Evolutionary conservation across 2,113 vertebrate genomes (phyloP).

Genomic region (Nettapus auritus): DNA sequence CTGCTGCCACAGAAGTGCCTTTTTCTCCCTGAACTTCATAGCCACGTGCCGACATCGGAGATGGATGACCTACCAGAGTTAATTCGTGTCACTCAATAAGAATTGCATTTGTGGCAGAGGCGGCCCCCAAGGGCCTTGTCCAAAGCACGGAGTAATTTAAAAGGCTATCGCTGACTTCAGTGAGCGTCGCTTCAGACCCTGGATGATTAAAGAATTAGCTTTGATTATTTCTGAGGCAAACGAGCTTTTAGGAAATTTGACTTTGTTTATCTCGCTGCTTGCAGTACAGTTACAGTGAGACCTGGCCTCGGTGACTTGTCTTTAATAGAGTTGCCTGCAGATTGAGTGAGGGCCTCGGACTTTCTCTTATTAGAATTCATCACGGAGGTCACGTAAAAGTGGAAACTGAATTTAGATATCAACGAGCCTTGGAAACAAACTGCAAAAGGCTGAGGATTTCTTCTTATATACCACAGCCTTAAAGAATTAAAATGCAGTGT

Average conservation of each 20-base stretch:
- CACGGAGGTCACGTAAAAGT: not conserved
- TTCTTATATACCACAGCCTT: not conserved
- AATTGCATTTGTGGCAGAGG: not conserved
- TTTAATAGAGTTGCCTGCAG: not conserved
- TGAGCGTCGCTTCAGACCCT: not conserved
- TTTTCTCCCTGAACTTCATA: not conserved
- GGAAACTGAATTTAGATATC: not conserved
- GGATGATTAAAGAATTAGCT: not conserved
- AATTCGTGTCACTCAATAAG: not conserved
- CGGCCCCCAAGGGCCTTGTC: not conserved
- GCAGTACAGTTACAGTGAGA: not conserved
- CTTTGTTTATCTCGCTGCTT: not conserved
- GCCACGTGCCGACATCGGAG: fast-evolving
- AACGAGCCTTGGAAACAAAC: not conserved
- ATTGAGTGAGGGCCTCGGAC: not conserved
- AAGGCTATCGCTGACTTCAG: not conserved
- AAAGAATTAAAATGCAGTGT: fast-evolving
- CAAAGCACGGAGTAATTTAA: not conserved
- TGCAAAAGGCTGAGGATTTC: not conserved
- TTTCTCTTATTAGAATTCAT: not conserved
- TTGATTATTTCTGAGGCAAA: not conserved
- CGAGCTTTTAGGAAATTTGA: not conserved
- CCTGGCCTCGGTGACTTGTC: not conserved
- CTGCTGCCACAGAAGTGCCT: not conserved
- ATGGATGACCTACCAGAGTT: not conserved